phyloP scores from a whole-genome alignment of 2,797 vertebrate genomes.

The Xiphophorus birchmanni region DNA sequence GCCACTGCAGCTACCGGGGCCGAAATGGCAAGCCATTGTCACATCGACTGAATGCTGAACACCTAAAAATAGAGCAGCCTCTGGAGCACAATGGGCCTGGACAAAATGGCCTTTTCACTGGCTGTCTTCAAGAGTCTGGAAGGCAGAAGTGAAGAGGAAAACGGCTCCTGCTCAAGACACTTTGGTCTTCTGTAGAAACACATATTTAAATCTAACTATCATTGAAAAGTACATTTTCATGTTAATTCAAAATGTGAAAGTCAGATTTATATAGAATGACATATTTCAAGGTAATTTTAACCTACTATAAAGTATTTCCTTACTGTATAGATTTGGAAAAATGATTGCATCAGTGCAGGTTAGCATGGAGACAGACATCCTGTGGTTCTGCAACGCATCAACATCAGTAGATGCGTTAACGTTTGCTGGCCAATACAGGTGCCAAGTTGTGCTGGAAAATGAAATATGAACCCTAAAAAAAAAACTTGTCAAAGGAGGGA shows the following conservation, averaged over 20 bases:
- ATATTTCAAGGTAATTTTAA: background rate
- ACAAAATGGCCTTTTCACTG: slow-evolving; percentile 54
- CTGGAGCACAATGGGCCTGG: slow-evolving; percentile 51
- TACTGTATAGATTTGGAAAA: background rate
- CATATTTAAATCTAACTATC: background rate
- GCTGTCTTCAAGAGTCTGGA: slow-evolving; percentile 24
- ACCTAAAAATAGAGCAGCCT: slow-evolving; percentile 71
- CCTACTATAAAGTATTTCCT: no score
- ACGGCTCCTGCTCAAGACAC: slow-evolving; percentile 1
- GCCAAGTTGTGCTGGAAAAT: background rate
- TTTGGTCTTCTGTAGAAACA: background rate
- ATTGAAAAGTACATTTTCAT: background rate
- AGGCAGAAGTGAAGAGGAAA: background rate
- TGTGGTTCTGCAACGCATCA: background rate
- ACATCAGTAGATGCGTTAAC: no score
- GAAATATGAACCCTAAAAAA: background rate
- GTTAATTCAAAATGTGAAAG: background rate
- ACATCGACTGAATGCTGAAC: slow-evolving; percentile 29
- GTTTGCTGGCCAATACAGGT: background rate
- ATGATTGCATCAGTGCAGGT: background rate
- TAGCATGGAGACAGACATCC: background rate
- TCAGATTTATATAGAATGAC: background rate
- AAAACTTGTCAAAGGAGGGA: background rate
- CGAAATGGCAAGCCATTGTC: slow-evolving; percentile 52
- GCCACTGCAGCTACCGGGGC: slow-evolving; percentile 64